Conservation (phyloP, 2,888 invertebrate genomes). For the Sarcophaga variegata region DNA sequence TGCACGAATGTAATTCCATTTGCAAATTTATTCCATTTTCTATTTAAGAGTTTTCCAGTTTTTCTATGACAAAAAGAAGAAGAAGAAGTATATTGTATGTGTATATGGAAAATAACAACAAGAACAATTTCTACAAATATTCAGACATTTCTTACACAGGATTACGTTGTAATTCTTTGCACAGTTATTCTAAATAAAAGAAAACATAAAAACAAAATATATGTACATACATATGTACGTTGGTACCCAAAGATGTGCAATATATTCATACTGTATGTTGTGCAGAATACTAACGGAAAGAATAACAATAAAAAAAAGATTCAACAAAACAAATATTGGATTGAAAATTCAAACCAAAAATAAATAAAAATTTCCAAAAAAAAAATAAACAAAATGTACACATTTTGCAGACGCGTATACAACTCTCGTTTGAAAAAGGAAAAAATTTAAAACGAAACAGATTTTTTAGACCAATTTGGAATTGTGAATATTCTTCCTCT, state of each 20-base stretch:
- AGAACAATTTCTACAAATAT: constrained; percentile 34
- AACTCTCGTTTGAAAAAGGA: too few relatives aligned
- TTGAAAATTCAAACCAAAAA: constrained; percentile 36
- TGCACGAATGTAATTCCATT: constrained; percentile 63
- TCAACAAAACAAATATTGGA: constrained; percentile 19
- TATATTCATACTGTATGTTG: too few relatives aligned
- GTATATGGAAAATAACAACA: neutral
- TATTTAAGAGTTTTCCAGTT: constrained; percentile 23
- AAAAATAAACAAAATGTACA: too few relatives aligned
- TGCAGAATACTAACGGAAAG: neutral
- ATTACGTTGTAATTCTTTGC: constrained; percentile 53
- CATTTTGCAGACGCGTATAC: too few relatives aligned
- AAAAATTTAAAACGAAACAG: too few relatives aligned
- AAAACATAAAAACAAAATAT: constrained; percentile 21
- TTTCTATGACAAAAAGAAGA: neutral
- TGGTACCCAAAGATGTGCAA: too few relatives aligned
- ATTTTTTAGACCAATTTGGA: too few relatives aligned
- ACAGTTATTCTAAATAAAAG: constrained; percentile 24
- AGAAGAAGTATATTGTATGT: neutral
- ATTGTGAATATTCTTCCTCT: too few relatives aligned
- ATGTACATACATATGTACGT: neutral
- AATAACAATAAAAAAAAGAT: neutral
- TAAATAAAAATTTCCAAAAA: neutral
- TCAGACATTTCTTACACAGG: constrained; percentile 47
- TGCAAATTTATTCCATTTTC: constrained; percentile 64